A percentile compares a stretch with the other conserved stretches of the same genome.
Evolutionary conservation across 2,797 vertebrate genomes (phyloP).

Genomic region (Gastrophryne carolinensis): DNA sequence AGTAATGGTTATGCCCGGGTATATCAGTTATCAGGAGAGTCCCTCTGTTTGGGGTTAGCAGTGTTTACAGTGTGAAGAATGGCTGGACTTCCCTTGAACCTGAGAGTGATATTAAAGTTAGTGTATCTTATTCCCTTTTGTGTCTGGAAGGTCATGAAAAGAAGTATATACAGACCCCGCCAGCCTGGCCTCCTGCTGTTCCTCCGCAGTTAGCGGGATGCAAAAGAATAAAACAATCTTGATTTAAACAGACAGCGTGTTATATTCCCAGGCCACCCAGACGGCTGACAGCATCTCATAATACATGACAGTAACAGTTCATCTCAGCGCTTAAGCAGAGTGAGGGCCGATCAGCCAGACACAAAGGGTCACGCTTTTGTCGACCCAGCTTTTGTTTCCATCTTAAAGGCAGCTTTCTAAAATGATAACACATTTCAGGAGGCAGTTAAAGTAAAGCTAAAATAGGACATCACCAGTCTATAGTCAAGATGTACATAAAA

Average conservation of each 20-base stretch:
- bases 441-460: too few species aligned
- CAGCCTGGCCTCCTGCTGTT: background rate
- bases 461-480: too few species aligned
- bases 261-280: slow-evolving; percentile 37
- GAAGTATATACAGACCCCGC: background rate
- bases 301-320: slow-evolving; percentile 8
- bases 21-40: too few species aligned
- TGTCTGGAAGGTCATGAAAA: background rate
- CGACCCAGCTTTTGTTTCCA: too few species aligned
- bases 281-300: background rate
- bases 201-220: slow-evolving; percentile 9
- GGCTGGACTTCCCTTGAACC: background rate
- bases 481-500: too few species aligned
- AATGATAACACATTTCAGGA: too few species aligned
- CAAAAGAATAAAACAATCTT: slow-evolving; percentile 6
- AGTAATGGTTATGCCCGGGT: too few species aligned
- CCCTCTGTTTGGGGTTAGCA: too few species aligned
- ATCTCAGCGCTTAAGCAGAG: background rate
- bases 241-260: slow-evolving; percentile 37
- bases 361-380: background rate
- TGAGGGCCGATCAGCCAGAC: slow-evolving; percentile 3
- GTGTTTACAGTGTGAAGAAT: background rate
- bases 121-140: background rate
- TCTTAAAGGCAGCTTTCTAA: too few species aligned
- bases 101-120: background rate